Conservation (phyloP, 2,888 invertebrate genomes). For the Chrysolina americana region DNA sequence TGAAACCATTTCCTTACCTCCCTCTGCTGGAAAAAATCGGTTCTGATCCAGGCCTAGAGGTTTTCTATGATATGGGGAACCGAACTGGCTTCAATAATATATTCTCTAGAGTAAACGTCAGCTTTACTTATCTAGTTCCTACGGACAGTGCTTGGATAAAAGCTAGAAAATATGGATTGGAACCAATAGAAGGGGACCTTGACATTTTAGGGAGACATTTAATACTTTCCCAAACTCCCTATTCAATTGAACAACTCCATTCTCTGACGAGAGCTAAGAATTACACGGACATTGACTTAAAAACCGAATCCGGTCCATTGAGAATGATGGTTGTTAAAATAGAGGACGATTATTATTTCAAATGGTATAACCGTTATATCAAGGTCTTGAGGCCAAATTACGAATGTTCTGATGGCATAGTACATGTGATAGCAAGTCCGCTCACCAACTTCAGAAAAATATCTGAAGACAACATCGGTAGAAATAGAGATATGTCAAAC, state of each 20-base stretch:
- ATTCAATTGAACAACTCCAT: slow-evolving; percentile 79
- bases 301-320: slow-evolving; percentile 51
- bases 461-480: neutral
- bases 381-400: slow-evolving; percentile 90
- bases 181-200: slow-evolving; percentile 72
- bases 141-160: slow-evolving; percentile 88
- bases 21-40: slow-evolving; percentile 86
- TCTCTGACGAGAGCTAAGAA: slow-evolving; percentile 49
- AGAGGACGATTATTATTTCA: slow-evolving; percentile 56
- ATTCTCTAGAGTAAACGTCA: slow-evolving; percentile 75
- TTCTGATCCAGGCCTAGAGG: slow-evolving; percentile 87
- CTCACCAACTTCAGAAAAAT: slow-evolving; percentile 46
- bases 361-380: slow-evolving; percentile 76
- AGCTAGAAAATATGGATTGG: slow-evolving; percentile 44
- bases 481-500: neutral
- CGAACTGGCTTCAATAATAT: slow-evolving; percentile 82
- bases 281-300: slow-evolving; percentile 50
- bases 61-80: slow-evolving; percentile 82
- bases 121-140: slow-evolving; percentile 92
- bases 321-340: slow-evolving; percentile 53
- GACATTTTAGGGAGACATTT: slow-evolving; percentile 90
- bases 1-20: slow-evolving; percentile 88
- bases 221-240: slow-evolving; percentile 81
- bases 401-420: slow-evolving; percentile 93
- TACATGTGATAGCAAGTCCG: slow-evolving; percentile 92